Evolutionary conservation across 1,140 invertebrate genomes (phyloP).

Genomic region (Zaprionus camerounensis): DNA sequence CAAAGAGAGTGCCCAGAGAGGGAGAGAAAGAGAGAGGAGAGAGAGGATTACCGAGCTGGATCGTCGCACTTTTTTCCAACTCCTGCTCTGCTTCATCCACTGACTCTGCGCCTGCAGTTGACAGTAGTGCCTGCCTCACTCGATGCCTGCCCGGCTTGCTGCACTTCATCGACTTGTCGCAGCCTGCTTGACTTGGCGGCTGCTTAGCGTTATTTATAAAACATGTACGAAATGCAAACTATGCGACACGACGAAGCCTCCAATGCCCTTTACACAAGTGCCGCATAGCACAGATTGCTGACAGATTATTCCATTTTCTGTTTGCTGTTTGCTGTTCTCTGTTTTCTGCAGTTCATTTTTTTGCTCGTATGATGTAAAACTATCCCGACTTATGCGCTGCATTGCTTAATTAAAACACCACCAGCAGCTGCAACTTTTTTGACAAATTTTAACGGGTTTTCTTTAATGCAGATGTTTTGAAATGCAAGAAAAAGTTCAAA

Average conservation of each 20-base stretch:
- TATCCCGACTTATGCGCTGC: slow-evolving; percentile 20
- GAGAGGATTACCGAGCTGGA: slow-evolving; percentile 52
- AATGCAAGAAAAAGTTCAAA: background rate
- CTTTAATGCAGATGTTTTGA: background rate
- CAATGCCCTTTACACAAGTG: slow-evolving; percentile 79
- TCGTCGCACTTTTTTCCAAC: slow-evolving; percentile 55
- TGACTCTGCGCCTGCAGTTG: slow-evolving; percentile 33
- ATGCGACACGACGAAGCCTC: slow-evolving; percentile 80
- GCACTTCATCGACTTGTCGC: slow-evolving; percentile 49
- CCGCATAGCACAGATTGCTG: slow-evolving; percentile 62
- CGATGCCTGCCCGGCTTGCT: slow-evolving; percentile 25
- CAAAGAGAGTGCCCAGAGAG: slow-evolving; percentile 1
- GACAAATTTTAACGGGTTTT: slow-evolving; percentile 26
- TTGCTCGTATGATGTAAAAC: slow-evolving; percentile 19
- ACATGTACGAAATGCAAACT: slow-evolving; percentile 78
- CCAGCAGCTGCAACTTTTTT: slow-evolving; percentile 8
- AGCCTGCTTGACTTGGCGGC: slow-evolving; percentile 2
- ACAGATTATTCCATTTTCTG: slow-evolving; percentile 67
- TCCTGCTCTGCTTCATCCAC: slow-evolving; percentile 3
- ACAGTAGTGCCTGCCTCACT: slow-evolving; percentile 26
- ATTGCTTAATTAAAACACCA: slow-evolving; percentile 40
- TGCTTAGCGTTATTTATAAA: slow-evolving; percentile 80
- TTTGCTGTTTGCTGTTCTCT: slow-evolving; percentile 21
- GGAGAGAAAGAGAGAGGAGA: slow-evolving; percentile 24
- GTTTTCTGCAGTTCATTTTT: slow-evolving; percentile 13